Base-by-base conservation (phyloP, 2,797 vertebrate species). In the Malacoraja senta region DNA sequence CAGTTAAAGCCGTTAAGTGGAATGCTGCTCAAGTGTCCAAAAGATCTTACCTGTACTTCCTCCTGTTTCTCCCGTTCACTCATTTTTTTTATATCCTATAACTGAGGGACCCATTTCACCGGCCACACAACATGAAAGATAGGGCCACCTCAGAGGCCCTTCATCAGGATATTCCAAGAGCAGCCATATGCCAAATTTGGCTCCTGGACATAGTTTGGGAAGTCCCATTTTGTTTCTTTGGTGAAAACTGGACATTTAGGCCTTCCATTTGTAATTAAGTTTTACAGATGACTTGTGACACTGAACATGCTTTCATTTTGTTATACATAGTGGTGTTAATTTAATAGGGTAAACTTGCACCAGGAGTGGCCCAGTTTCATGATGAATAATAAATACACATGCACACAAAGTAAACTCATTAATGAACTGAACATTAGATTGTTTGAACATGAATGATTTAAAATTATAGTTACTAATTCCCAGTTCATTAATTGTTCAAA, bases 391-490 rank as follows among this genome's bases (percentile, higher is more conserved):
- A 32, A 74, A 74, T 78, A 78, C 13, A n/a, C n/a, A 13, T 78
- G 76, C 29, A 78, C 35, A 78, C 38, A 83, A 83, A 83, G 21
- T 83, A 83, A 83, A 83, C 26, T 8, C 35, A 83, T 44, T 58
- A 53, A 58, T 83, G 6, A 44, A 58, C 26, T 83, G 80, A 83
- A n/a, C 21, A 9, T 58, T 83, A 44, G 4, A 58, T 17, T 58
- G 53, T 83, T 53, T 83, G 35, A 24, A 83, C 80, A 83, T 58
- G 26, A 83, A 58, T 83, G 80, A 83, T 83, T 83, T 83, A 83
- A 83, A 83, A 83, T 74, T 26, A 83, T 58, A 58, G 44, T 2
- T 58, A 83, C 29, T 83, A 21, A 83, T 53, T 83, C 53, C 2
- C 80, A 83, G 38, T 53, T 44, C 38, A 6, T 83, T 58, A 53